These are phyloP conservation scores for Bettongia penicillata DNA, from an alignment of 2,113 vertebrate genomes.

Conservation along the genomic window DNA sequence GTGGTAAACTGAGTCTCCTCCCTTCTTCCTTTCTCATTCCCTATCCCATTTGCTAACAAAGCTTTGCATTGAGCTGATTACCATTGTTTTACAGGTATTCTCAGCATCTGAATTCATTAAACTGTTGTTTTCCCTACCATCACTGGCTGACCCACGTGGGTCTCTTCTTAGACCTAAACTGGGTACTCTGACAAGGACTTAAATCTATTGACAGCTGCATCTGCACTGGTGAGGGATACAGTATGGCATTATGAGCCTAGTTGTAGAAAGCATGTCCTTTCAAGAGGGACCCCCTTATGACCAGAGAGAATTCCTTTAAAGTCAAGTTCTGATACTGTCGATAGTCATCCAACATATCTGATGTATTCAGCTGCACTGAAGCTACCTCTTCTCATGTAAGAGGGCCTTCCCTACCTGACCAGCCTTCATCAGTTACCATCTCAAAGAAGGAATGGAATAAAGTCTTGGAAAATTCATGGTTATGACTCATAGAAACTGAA, in stretches of 20 bases:
- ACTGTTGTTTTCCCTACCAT: background rate
- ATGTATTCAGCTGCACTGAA: background rate
- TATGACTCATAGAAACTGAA: background rate
- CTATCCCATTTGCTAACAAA: background rate
- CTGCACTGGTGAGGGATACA: background rate
- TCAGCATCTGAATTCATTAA: background rate
- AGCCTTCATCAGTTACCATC: background rate
- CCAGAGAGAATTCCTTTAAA: background rate
- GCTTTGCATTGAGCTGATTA: background rate
- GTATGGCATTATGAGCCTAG: too few species aligned
- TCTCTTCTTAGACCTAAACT: background rate
- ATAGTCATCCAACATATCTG: background rate
- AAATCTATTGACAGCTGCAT: background rate
- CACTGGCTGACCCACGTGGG: background rate
- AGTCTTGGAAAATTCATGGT: background rate
- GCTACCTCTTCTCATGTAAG: background rate
- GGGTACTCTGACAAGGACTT: background rate
- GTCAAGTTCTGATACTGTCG: background rate
- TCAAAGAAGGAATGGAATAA: background rate
- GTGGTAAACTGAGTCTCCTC: too few species aligned
- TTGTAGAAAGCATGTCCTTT: background rate
- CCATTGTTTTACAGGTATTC: background rate
- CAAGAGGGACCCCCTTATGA: background rate
- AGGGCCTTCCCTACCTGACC: background rate
- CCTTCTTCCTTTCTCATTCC: too few species aligned